Percentiles rank a stretch among this genome's conserved stretches.
These are phyloP conservation scores for Lasioglossum leucozonium DNA, from an alignment of 2,888 invertebrate species.

Conservation along the genomic window DNA sequence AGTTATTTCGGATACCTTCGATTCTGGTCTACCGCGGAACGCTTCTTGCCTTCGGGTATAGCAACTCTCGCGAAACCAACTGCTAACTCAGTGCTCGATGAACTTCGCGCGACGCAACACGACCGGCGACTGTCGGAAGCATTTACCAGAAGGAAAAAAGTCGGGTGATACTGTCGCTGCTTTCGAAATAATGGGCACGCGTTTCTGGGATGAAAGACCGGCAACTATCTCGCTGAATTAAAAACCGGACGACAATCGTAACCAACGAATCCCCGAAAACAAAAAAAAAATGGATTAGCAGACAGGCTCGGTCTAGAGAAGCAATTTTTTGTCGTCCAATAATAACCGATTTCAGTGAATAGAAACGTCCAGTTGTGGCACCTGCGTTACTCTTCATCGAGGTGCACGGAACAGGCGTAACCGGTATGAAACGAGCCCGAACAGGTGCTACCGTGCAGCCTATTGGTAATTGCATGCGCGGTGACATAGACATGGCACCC, in stretches of 20 bases:
- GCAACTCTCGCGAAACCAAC: neutral
- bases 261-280: too few species aligned
- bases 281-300: neutral
- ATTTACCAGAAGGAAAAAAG: constrained; percentile 48
- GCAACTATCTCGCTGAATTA: constrained; percentile 45
- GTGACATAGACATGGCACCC: constrained; percentile 31
- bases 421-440: constrained; percentile 27
- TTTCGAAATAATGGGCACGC: constrained; percentile 58
- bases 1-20: constrained; percentile 28
- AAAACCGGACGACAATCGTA: constrained; percentile 46
- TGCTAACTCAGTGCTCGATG: neutral
- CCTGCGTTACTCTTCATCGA: too few species aligned
- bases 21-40: constrained; percentile 4
- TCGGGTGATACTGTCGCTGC: constrained; percentile 24
- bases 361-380: too few species aligned
- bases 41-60: constrained; percentile 18
- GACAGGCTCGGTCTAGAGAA: neutral
- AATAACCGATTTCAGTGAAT: too few species aligned
- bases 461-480: constrained; percentile 26
- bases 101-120: constrained; percentile 38
- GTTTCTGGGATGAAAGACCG: constrained; percentile 55
- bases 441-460: constrained; percentile 18
- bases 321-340: too few species aligned
- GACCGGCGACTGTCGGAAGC: constrained; percentile 4
- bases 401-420: constrained; percentile 29